Evolutionary conservation across 2,888 invertebrate genomes (phyloP).

Genomic region (Onchidella celtica): DNA sequence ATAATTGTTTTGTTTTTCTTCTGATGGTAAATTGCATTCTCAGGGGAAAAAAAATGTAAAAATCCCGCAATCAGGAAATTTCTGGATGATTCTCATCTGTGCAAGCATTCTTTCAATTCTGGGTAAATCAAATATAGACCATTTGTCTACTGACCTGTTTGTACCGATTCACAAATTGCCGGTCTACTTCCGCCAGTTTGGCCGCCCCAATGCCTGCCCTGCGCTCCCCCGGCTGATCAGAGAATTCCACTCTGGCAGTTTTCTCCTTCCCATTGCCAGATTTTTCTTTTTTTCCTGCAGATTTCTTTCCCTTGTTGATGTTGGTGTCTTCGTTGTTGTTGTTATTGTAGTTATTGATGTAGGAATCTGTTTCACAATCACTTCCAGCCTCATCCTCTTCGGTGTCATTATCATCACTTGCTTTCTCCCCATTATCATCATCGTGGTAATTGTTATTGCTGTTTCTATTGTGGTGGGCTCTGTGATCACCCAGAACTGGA

Average conservation of each 20-base stretch:
- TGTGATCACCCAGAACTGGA: constrained; percentile 32
- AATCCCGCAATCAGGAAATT: neutral
- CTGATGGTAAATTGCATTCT: no score
- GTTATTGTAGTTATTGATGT: constrained; percentile 11
- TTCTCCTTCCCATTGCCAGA: neutral
- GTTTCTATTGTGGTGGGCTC: neutral
- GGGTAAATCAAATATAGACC: neutral
- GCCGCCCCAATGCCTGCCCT: neutral
- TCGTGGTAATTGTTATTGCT: neutral
- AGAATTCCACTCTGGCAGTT: constrained; percentile 55
- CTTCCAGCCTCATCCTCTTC: neutral
- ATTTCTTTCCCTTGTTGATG: neutral
- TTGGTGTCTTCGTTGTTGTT: neutral
- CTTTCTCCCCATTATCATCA: neutral
- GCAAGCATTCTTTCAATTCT: neutral
- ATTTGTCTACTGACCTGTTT: constrained; percentile 17
- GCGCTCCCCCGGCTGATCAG: constrained; percentile 53
- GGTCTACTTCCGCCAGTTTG: constrained; percentile 57
- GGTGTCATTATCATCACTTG: neutral
- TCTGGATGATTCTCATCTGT: neutral
- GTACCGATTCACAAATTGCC: constrained; percentile 53
- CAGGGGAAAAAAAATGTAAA: no score
- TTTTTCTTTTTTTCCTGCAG: no score
- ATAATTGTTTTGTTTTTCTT: no score
- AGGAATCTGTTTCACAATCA: neutral